Evolutionary conservation across 2,797 vertebrate genomes (phyloP).

Genomic region (Gadopsis bispinosus): DNA sequence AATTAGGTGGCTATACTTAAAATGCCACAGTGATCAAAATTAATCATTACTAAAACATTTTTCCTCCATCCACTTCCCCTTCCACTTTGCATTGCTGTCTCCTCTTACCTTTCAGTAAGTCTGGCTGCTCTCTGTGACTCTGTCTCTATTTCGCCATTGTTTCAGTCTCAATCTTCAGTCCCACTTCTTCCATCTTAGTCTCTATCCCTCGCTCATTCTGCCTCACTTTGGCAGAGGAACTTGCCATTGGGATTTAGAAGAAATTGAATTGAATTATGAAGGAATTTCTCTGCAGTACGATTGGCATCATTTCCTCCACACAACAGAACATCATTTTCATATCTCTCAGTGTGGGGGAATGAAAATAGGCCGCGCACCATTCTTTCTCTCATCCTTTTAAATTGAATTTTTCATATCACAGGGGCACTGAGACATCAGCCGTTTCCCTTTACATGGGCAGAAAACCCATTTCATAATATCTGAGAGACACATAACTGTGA

Average conservation of each 20-base stretch:
- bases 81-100: conserved; percentile 48
- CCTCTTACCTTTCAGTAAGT: conserved; percentile 63
- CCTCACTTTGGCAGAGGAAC: conserved; percentile 79
- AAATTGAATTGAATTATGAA: conserved; percentile 91
- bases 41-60: conserved; percentile 53
- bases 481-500: conserved; percentile 77
- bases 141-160: conserved; percentile 68
- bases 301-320: conserved; percentile 89
- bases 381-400: conserved; percentile 89
- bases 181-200: conserved; percentile 71
- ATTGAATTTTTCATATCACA: conserved; percentile 91
- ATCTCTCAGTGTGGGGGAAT: conserved; percentile 86
- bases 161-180: conserved; percentile 73
- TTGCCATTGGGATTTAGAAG: conserved; percentile 87
- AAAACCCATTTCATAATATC: conserved; percentile 85
- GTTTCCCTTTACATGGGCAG: conserved; percentile 86
- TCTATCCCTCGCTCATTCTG: conserved; percentile 64
- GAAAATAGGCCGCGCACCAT: conserved; percentile 87
- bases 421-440: conserved; percentile 87
- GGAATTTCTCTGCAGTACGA: conserved; percentile 86
- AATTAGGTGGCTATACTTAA: conserved; percentile 61
- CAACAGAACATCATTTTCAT: conserved; percentile 90
- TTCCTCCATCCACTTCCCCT: conserved; percentile 42
- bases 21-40: conserved; percentile 64
- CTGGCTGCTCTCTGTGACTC: conserved; percentile 46